phyloP scores from a whole-genome alignment of 2,113 vertebrate species.

The Leuciscus idus region DNA sequence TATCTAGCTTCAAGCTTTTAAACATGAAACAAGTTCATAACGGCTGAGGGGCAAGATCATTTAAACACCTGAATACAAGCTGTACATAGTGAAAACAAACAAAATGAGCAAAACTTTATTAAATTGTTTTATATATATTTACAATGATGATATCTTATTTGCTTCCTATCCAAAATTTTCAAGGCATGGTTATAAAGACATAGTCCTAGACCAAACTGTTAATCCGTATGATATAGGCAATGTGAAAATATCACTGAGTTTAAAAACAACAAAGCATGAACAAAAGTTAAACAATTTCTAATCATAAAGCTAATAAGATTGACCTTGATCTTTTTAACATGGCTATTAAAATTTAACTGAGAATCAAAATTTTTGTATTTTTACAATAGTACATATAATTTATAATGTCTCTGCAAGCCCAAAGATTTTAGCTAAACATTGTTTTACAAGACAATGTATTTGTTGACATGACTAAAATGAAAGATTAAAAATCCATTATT shows the following conservation, averaged over 20 bases:
- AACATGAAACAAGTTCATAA: no score
- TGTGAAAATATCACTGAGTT: background rate
- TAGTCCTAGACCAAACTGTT: background rate
- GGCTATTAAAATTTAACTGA: background rate
- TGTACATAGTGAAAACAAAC: background rate
- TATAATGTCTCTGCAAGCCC: no score
- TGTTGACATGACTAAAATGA: no score
- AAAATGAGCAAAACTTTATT: no score
- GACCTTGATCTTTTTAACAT: background rate
- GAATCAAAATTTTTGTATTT: background rate
- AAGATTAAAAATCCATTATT: no score
- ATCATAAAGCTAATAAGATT: background rate
- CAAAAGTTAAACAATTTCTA: background rate
- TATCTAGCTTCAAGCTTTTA: no score
- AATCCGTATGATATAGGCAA: background rate
- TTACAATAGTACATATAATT: no score
- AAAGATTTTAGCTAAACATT: no score
- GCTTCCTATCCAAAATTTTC: background rate
- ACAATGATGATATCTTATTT: background rate
- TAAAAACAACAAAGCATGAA: background rate
- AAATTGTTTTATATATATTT: background rate
- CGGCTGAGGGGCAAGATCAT: background rate
- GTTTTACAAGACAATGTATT: no score
- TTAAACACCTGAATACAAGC: background rate
- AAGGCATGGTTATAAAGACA: background rate